Conservation (phyloP, 2,888 invertebrate species). For the Lydus trimaculatus region DNA sequence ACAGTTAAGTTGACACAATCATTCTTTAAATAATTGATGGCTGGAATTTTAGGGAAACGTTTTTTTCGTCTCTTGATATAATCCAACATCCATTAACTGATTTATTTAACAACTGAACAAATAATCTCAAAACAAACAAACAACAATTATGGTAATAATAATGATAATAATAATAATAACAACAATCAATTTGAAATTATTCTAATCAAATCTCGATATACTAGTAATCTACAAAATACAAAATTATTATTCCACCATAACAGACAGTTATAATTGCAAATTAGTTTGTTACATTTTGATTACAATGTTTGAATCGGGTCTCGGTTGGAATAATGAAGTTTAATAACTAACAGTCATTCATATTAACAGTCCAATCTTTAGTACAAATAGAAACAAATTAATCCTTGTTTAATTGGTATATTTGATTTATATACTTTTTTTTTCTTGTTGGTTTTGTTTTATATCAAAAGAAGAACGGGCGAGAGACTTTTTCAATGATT, state of each 20-base stretch:
- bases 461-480: neutral
- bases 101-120: neutral
- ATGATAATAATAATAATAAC: neutral
- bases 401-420: neutral
- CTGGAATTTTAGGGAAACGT: neutral
- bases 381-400: neutral
- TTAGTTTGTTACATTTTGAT: neutral
- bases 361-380: neutral
- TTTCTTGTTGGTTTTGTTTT: neutral
- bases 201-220: neutral
- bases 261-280: constrained; percentile 1
- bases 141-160: neutral
- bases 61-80: neutral
- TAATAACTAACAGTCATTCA: neutral
- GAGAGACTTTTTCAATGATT: neutral
- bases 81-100: neutral
- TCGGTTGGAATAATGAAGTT: neutral
- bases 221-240: neutral
- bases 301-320: neutral
- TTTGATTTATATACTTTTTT: neutral
- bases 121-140: neutral
- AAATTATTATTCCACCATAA: neutral
- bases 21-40: neutral
- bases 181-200: neutral
- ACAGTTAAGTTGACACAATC: neutral